These are phyloP conservation scores for Nasalis larvatus DNA, from an alignment of 2,113 vertebrate species.

Conservation along the genomic window DNA sequence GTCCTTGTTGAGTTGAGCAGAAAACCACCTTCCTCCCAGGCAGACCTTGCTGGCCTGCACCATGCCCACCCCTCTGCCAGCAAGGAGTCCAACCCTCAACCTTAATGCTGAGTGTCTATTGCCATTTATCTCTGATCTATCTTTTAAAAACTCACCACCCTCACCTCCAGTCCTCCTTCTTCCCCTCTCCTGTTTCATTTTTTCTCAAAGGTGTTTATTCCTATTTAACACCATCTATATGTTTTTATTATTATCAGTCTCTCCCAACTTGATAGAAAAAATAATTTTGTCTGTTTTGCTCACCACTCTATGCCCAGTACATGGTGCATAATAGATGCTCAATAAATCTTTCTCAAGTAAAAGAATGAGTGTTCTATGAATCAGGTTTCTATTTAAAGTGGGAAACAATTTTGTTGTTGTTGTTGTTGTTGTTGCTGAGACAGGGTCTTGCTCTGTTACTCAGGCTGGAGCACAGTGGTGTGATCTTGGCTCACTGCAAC, in stretches of 20 bases:
- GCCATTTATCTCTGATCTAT: background rate
- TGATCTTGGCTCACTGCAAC: too few relatives aligned
- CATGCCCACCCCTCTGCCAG: fast-evolving
- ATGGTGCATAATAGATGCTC: background rate
- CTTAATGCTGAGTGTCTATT: background rate
- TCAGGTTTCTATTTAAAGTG: background rate
- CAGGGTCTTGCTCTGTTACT: too few relatives aligned
- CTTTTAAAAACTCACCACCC: background rate
- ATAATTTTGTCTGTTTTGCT: background rate
- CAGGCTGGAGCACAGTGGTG: too few relatives aligned
- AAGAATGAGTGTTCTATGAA: background rate
- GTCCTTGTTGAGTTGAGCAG: fast-evolving
- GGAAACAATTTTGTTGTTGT: background rate
- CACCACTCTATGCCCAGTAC: background rate
- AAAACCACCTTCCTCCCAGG: fast-evolving
- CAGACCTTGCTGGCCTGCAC: fast-evolving
- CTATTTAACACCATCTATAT: background rate
- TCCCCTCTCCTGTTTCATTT: background rate
- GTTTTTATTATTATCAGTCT: background rate
- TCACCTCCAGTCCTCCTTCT: background rate
- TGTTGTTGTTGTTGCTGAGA: too few relatives aligned
- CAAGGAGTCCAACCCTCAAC: background rate
- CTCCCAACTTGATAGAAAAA: background rate
- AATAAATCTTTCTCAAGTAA: background rate
- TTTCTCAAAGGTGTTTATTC: background rate